phyloP scores from a whole-genome alignment of 1,140 invertebrate species.

The Aphelinus certus region DNA sequence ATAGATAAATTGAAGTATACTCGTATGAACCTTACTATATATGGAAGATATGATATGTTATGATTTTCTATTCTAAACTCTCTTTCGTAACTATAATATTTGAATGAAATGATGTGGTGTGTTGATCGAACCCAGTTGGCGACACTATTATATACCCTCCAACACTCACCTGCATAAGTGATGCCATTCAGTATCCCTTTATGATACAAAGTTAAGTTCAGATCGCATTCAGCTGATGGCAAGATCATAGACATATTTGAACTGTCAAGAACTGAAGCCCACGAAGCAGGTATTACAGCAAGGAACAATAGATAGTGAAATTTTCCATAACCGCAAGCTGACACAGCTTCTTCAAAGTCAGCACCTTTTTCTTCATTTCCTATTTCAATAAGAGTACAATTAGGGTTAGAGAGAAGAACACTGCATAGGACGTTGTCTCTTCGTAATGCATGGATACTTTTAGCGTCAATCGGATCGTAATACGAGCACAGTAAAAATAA shows the following conservation, averaged over 20 bases:
- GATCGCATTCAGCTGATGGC: constrained; percentile 76
- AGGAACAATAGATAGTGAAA: constrained; percentile 74
- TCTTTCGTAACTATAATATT: no score
- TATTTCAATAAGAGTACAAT: no score
- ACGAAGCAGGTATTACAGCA: constrained; percentile 71
- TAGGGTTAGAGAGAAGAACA: no score
- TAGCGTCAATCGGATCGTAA: background rate
- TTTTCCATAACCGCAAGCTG: constrained; percentile 70
- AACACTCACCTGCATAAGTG: constrained; percentile 71
- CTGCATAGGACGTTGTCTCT: no score
- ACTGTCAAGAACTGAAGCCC: constrained; percentile 73
- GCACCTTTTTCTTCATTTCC: constrained; percentile 53
- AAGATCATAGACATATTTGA: constrained; percentile 75
- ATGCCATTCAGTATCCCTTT: constrained; percentile 77
- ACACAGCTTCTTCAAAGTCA: constrained; percentile 72
- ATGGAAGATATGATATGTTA: no score
- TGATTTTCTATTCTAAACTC: no score
- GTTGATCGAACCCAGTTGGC: no score
- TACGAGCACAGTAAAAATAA: background rate
- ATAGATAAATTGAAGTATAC: no score
- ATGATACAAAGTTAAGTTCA: constrained; percentile 70
- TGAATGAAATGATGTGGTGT: no score
- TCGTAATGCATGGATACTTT: no score
- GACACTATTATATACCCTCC: no score
- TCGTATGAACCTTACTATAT: no score